Conservation (phyloP, 2,797 vertebrate species). For the Gallinago nigripennis region DNA sequence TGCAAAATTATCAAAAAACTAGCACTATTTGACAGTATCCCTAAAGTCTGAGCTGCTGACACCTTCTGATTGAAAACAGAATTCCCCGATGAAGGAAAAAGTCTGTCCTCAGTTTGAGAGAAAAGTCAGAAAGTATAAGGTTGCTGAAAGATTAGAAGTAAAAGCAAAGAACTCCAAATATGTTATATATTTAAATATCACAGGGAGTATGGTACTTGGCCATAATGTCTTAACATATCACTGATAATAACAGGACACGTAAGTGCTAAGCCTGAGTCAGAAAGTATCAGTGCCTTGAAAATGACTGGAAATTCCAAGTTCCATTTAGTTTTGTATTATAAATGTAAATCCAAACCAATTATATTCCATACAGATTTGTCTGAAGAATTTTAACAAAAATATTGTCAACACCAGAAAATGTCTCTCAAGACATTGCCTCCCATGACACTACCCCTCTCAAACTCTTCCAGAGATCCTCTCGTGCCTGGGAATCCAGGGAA, state of each 20-base stretch:
- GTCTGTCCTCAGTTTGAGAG: background rate
- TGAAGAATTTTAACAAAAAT: background rate
- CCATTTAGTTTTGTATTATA: background rate
- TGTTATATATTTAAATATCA: constrained; percentile 7
- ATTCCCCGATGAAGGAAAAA: background rate
- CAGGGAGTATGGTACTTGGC: background rate
- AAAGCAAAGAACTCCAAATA: constrained; percentile 29
- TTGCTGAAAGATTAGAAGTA: constrained; percentile 54
- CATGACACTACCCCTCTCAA: background rate
- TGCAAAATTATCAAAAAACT: constrained; percentile 45
- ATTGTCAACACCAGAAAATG: background rate
- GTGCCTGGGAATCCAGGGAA: background rate
- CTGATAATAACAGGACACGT: background rate
- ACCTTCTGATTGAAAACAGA: constrained; percentile 59
- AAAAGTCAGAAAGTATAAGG: constrained; percentile 35
- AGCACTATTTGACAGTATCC: constrained; percentile 1
- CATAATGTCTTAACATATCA: background rate
- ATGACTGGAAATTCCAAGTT: background rate
- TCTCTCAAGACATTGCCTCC: background rate
- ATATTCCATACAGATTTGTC: background rate
- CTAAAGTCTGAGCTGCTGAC: constrained; percentile 52
- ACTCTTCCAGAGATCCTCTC: background rate
- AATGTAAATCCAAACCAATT: background rate
- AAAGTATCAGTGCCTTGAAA: background rate
- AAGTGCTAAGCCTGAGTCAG: background rate